A percentile compares a stretch with the other conserved stretches of the same genome.
phyloP scores from a whole-genome alignment of 2,888 invertebrate species.

The Byasa hedistus region DNA sequence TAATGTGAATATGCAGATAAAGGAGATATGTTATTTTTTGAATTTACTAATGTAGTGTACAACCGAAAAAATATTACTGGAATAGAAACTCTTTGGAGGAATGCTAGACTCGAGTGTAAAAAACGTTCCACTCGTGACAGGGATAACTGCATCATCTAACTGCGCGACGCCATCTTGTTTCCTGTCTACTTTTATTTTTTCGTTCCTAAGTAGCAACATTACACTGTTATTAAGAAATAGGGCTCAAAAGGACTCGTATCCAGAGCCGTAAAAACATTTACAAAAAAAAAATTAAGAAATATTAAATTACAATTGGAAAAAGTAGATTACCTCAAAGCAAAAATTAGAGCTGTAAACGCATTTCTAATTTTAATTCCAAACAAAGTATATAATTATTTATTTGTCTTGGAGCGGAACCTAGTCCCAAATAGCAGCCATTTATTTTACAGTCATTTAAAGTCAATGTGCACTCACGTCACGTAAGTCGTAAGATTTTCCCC shows the following conservation, averaged over 20 bases:
- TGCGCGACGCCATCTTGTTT: constrained; percentile 5
- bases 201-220: too few species aligned
- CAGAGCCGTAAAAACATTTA: too few species aligned
- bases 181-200: background rate
- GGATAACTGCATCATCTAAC: constrained; percentile 18
- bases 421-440: background rate
- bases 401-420: background rate
- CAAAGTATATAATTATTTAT: background rate
- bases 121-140: constrained; percentile 24
- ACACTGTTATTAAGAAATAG: too few species aligned
- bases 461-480: constrained; percentile 44
- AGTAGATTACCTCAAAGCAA: too few species aligned
- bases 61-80: too few species aligned
- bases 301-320: too few species aligned
- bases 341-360: too few species aligned
- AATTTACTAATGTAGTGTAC: background rate
- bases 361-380: too few species aligned
- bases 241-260: too few species aligned
- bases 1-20: background rate
- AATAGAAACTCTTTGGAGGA: background rate
- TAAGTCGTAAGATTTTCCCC: constrained; percentile 35
- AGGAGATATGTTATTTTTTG: background rate
- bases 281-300: too few species aligned
- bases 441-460: constrained; percentile 15
- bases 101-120: constrained; percentile 11